Conservation (phyloP, 2,888 invertebrate genomes). For the Tipula lateralis region DNA sequence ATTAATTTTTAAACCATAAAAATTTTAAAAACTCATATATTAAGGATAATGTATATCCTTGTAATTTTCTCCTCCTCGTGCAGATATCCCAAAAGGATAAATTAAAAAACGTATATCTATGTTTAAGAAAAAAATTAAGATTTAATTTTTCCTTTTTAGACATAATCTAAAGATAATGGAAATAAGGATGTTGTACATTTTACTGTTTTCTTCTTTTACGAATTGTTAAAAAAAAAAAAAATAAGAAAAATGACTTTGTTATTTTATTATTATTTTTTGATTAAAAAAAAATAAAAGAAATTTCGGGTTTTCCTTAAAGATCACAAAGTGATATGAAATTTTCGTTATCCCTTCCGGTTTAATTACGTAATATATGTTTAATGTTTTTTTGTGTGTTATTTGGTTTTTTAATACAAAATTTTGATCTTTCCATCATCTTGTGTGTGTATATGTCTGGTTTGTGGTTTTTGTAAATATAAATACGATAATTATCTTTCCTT, state of each 20-base stretch:
- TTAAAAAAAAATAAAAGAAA: neutral
- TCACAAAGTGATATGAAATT: neutral
- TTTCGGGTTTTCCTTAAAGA: neutral
- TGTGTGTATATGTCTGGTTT: neutral
- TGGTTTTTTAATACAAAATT: neutral
- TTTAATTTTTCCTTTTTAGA: neutral
- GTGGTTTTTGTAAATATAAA: neutral
- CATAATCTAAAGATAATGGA: neutral
- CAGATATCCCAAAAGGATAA: conserved; percentile 6
- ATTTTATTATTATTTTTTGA: conserved; percentile 19
- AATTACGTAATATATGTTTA: neutral
- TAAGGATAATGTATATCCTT: neutral
- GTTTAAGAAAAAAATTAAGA: neutral
- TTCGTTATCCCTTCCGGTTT: conserved; percentile 6
- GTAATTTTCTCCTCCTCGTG: neutral
- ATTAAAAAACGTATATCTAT: neutral
- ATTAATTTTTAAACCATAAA: neutral
- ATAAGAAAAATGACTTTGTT: neutral
- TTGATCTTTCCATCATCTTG: neutral
- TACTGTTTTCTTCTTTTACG: neutral
- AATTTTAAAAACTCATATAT: neutral
- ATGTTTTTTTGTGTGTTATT: neutral
- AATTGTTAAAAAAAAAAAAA: neutral
- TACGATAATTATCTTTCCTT: neutral
- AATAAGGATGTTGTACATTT: neutral